These are phyloP conservation scores for Spea multiplicata DNA, from an alignment of 2,113 vertebrate species.

Conservation along the genomic window DNA sequence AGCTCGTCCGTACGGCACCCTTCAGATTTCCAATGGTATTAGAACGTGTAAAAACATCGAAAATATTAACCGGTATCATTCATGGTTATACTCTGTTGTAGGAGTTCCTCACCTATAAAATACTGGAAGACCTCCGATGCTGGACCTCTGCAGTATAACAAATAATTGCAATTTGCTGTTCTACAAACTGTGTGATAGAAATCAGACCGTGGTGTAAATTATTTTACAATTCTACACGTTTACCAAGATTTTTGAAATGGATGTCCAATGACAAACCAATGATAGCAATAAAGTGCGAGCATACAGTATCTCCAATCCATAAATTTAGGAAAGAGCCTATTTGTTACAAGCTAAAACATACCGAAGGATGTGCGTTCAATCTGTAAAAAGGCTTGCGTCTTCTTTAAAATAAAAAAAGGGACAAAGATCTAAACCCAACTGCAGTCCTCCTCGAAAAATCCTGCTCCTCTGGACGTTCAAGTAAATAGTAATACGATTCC, in stretches of 20 bases:
- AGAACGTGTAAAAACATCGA: too few relatives aligned
- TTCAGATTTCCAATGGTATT: too few relatives aligned
- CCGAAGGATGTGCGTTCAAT: neutral
- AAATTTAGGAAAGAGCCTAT: conserved; percentile 55
- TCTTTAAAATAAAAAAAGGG: conserved; percentile 29
- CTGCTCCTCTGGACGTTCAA: conserved; percentile 51
- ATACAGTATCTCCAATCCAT: conserved; percentile 52
- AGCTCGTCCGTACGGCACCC: too few relatives aligned
- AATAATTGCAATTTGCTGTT: neutral
- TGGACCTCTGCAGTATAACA: conserved; percentile 44
- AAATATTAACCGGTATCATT: too few relatives aligned
- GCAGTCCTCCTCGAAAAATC: conserved; percentile 50
- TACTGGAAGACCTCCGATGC: conserved; percentile 46
- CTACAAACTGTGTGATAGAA: neutral
- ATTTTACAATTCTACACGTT: conserved; percentile 8
- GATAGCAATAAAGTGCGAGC: conserved; percentile 67
- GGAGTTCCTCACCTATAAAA: too few relatives aligned
- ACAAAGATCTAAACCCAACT: conserved; percentile 54
- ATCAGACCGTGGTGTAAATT: neutral
- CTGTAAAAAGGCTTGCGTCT: neutral
- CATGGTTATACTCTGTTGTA: too few relatives aligned
- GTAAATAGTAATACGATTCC: conserved; percentile 50
- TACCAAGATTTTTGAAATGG: conserved; percentile 43
- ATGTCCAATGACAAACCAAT: conserved; percentile 46
- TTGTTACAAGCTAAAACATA: conserved; percentile 29